Base-by-base conservation (phyloP, 2,888 invertebrate genomes). In the Cephus nigrinus region DNA sequence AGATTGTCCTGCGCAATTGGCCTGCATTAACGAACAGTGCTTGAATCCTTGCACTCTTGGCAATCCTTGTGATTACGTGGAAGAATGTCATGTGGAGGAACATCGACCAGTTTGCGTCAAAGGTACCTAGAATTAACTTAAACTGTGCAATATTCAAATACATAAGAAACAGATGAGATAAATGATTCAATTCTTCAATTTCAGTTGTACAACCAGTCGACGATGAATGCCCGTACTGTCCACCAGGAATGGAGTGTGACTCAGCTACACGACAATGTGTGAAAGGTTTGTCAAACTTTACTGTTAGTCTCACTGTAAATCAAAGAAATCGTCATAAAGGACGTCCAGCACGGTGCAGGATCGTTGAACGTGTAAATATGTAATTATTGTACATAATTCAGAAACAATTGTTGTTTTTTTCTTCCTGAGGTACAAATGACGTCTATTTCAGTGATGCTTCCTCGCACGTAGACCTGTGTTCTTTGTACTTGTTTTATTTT, bases 101-200 rank as follows among this genome's bases (percentile, higher is more conserved):
- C 97, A 97, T 90, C 95, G 96, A 89, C 96, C 97, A 12, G 95
- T 96, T 80, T 98, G 97, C 90, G 94, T 95, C 69, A 95, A 95
- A 93, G 96, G 97, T 95, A 92, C 86, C 84, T 79, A 74, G 74
- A 31, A 69, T 36, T 40, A 9, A 34, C 30, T 75, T 76, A 77
- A 40, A 69, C 69, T 78, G 15, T 33, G 31, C 40, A 68, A 31
- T 12, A 40, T 55, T 75, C 32, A 69, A 68, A 71, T 15, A 40
- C 11, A 55, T 23, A 34, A 30, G n/a, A 34, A 69, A 15, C 15
- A 12, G 23, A 31, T 32, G 15, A 71, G 31, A 15, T 15, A 71
- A 71, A 71, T 71, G 32, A 71, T 55, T 23, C 0, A 0, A 12
- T 12, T 33, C 23, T 71, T 30, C 31, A 31, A 75, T 75, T 74